Base-by-base conservation (phyloP, 2,113 vertebrate genomes). In the Ailuropoda melanoleuca region DNA sequence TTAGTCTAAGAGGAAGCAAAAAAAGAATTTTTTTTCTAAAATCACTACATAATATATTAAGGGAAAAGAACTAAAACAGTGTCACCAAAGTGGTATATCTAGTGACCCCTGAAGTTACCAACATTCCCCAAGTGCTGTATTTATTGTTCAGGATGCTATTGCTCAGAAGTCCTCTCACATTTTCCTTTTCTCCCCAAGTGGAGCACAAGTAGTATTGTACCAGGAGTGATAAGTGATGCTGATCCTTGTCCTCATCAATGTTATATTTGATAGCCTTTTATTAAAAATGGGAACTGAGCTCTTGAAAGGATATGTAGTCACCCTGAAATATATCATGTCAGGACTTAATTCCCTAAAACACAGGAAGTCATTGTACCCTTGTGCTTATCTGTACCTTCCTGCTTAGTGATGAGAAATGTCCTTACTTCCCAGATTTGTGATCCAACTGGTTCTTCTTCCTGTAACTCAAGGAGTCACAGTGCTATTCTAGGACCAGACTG, bases 401-500 rank as follows among this genome's bases (percentile, higher is more conserved):
- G 31, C 66, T 72, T 77, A 68, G 14, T 90, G 90, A 74, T 46
- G 53, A 90, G 88, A 96, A 95, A 92, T 13, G 82, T 56, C 43
- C 77, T 77, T 10, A 46, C 34, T 97, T 97, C 88, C 80, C 75
- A 92, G 86, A 94, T 90, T 72, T 86, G 75, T 85, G 68, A 90
- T 78, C 55, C 62, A 80, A 64, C 60, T 75, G 31, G 68, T 17
- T 89, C 72, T 93, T 88, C n/a, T 97, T 97, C 95, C 96, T 70
- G 93, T 93, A 97, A 96, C 6, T 77, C 80, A 92, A 15, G 24
- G 75, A 90, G 70, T 70, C 90, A 55, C 39, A 53, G 29, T 90
- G 84, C 96, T 97, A 97, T 98, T 98, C 96, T 97, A 97, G 90
- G 97, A 96, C 46, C 19, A 56, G 84, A 53, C 24, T 55, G 12